Conservation (phyloP, 2,113 vertebrate genomes). For the Pterocles gutturalis region DNA sequence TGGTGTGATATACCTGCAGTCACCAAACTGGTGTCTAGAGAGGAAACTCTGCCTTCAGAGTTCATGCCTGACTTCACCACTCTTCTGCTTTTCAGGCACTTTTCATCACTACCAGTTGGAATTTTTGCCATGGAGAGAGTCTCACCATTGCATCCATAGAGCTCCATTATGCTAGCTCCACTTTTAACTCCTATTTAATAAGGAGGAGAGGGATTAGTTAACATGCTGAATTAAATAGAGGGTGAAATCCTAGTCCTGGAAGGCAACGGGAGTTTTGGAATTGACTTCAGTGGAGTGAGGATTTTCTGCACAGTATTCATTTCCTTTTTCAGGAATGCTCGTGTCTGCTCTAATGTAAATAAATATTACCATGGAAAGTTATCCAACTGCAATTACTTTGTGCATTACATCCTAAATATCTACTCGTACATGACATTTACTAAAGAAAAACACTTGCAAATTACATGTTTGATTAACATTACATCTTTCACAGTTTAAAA, state of each 20-base stretch:
- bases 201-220: neutral
- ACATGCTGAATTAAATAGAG: neutral
- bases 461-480: constrained; percentile 86
- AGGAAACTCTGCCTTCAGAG: neutral
- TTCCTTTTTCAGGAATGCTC: constrained; percentile 17
- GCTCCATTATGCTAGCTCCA: neutral
- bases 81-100: neutral
- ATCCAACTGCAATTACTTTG: constrained; percentile 70
- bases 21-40: neutral
- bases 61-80: neutral
- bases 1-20: neutral
- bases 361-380: constrained; percentile 40
- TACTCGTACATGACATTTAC: constrained; percentile 84
- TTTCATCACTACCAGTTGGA: neutral
- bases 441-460: constrained; percentile 84
- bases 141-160: neutral
- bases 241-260: neutral
- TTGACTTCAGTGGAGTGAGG: neutral
- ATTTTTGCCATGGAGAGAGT: neutral
- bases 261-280: neutral
- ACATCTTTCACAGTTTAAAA: constrained; percentile 81
- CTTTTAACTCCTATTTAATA: neutral
- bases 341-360: constrained; percentile 14
- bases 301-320: constrained; percentile 23
- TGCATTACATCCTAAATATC: constrained; percentile 76